These are phyloP conservation scores for Pedicia rivosa DNA, from an alignment of 2,888 invertebrate species.

Conservation along the genomic window DNA sequence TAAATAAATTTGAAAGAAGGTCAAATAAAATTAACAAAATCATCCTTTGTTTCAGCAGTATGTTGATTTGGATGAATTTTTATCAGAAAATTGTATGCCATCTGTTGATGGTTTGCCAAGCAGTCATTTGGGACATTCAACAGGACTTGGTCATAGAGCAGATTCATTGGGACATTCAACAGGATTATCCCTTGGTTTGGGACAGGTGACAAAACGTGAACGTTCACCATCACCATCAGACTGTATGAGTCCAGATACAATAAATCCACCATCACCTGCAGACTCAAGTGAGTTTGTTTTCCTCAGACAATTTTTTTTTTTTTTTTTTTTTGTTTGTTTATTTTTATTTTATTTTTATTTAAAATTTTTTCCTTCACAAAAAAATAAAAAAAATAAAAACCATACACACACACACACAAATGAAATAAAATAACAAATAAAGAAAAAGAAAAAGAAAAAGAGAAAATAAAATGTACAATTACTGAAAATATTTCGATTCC, in stretches of 20 bases:
- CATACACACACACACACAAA: no score
- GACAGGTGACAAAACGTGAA: conserved; percentile 67
- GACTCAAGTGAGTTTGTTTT: conserved; percentile 61
- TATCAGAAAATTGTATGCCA: conserved; percentile 88
- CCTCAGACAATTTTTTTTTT: no score
- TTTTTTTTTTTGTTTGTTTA: no score
- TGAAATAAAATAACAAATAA: no score
- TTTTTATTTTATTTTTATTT: no score
- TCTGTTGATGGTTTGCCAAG: conserved; percentile 44
- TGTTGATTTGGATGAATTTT: conserved; percentile 93
- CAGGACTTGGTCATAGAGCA: conserved; percentile 30
- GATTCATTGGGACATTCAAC: conserved; percentile 35
- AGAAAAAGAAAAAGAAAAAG: no score
- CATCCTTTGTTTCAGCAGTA: no score
- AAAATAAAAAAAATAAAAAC: no score
- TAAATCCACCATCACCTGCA: conserved; percentile 79
- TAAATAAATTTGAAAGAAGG: no score
- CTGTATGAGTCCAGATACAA: conserved; percentile 77
- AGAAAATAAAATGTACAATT: not conserved
- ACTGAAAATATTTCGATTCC: no score
- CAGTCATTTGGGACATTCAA: conserved; percentile 34
- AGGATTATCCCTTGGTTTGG: conserved; percentile 38
- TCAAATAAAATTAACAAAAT: no score
- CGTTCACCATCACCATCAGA: conserved; percentile 76
- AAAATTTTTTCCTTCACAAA: no score